Evolutionary conservation across 2,888 invertebrate species (phyloP).

Genomic region (Apotomis betuletana): DNA sequence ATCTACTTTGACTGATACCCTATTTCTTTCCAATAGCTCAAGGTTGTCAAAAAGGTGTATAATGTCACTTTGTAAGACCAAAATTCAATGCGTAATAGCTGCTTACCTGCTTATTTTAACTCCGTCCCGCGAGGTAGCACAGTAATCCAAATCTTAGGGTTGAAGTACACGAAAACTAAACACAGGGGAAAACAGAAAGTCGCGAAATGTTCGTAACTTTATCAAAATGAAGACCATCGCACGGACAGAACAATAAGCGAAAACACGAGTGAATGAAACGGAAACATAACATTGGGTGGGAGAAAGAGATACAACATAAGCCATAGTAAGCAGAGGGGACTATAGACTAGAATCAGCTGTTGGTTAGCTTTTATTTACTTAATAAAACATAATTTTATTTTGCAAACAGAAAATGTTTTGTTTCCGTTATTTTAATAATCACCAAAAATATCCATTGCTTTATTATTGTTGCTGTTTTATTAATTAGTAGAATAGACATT

Average conservation of each 20-base stretch:
- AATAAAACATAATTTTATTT: not conserved
- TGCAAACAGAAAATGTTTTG: not conserved
- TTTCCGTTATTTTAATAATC: too few relatives aligned
- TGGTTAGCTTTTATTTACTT: constrained; percentile 35
- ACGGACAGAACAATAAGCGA: constrained; percentile 68
- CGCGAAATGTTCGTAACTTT: constrained; percentile 66
- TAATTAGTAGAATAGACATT: not conserved
- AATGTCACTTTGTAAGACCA: constrained; percentile 64
- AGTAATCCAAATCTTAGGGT: constrained; percentile 60
- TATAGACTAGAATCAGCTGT: constrained; percentile 71
- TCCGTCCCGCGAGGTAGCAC: constrained; percentile 50
- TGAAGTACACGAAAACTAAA: constrained; percentile 57
- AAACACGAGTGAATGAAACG: constrained; percentile 58
- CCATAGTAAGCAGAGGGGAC: constrained; percentile 38
- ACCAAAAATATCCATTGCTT: too few relatives aligned
- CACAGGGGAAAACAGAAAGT: constrained; percentile 61
- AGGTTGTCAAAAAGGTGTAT: constrained; percentile 76
- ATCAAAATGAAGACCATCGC: constrained; percentile 66
- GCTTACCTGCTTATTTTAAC: constrained; percentile 64
- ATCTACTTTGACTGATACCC: constrained; percentile 48
- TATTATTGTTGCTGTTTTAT: too few relatives aligned
- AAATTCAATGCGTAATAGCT: constrained; percentile 70
- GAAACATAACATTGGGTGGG: constrained; percentile 46
- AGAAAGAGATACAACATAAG: constrained; percentile 45
- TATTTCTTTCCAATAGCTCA: constrained; percentile 62